phyloP scores from a whole-genome alignment of 2,888 invertebrate genomes.

The Noctuana brunneofusca region DNA sequence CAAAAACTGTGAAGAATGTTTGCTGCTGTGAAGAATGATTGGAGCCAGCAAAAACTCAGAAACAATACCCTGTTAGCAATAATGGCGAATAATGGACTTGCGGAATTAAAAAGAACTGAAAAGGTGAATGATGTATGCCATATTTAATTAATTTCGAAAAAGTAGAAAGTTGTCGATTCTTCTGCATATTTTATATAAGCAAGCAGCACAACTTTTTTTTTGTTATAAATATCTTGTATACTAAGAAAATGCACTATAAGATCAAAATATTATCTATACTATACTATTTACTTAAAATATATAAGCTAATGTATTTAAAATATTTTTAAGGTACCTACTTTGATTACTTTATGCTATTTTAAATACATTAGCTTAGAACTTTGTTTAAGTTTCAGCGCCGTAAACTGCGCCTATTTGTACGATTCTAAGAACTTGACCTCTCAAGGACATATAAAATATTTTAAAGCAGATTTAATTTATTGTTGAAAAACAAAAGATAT shows the following conservation, averaged over 20 bases:
- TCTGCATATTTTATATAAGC: too few relatives aligned
- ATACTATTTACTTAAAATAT: too few relatives aligned
- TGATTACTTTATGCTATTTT: too few relatives aligned
- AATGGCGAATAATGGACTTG: not conserved
- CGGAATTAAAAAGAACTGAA: not conserved
- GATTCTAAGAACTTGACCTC: constrained; percentile 42
- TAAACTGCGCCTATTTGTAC: constrained; percentile 37
- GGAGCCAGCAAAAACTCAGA: constrained; percentile 6
- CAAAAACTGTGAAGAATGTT: constrained; percentile 7
- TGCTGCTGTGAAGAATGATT: constrained; percentile 6
- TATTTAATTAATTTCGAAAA: not conserved
- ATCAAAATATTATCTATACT: too few relatives aligned
- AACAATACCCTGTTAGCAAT: constrained; percentile 15
- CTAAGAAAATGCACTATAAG: too few relatives aligned
- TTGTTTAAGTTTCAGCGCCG: constrained; percentile 43
- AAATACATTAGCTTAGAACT: too few relatives aligned
- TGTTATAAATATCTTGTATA: too few relatives aligned
- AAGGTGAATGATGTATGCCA: not conserved
- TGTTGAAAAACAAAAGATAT: not conserved
- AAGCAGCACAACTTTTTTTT: too few relatives aligned
- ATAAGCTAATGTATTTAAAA: too few relatives aligned
- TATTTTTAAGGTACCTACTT: too few relatives aligned
- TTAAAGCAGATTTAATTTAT: not conserved
- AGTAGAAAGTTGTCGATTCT: too few relatives aligned
- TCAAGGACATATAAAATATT: constrained; percentile 9